Conservation (phyloP, 2,797 vertebrate species). For the Staurois parvus region DNA sequence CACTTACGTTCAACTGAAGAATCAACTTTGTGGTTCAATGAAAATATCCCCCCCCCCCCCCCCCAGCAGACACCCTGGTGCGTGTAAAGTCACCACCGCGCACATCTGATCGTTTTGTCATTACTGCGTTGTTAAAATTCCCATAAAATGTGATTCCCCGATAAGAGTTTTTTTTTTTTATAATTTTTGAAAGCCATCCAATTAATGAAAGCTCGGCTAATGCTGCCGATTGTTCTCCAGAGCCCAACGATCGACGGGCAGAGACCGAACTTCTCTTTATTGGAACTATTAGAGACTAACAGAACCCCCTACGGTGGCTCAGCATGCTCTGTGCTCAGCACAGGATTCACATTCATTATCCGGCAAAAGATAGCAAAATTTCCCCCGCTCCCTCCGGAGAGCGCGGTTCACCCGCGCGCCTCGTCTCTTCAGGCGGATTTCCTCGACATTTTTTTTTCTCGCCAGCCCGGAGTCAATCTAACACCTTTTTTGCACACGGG, state of each 20-base stretch:
- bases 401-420: not conserved
- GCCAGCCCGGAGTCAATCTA: slow-evolving; percentile 18
- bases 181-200: not conserved
- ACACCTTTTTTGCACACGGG: not conserved
- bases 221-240: not conserved
- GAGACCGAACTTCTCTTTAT: slow-evolving; percentile 12
- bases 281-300: slow-evolving; percentile 32
- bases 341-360: slow-evolving; percentile 37
- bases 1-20: too few relatives aligned
- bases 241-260: not conserved
- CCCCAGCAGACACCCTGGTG: too few relatives aligned
- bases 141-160: too few relatives aligned
- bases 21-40: too few relatives aligned
- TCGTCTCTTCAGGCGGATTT: slow-evolving; percentile 4
- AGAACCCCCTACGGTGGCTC: slow-evolving; percentile 2
- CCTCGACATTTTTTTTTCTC: not conserved
- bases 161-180: too few relatives aligned
- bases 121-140: too few relatives aligned
- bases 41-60: too few relatives aligned
- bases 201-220: not conserved
- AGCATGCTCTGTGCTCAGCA: slow-evolving; percentile 8
- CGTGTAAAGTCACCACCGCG: too few relatives aligned
- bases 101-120: too few relatives aligned
- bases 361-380: not conserved
- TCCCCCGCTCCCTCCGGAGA: not conserved